Percentiles rank a stretch among this genome's conserved stretches.
Evolutionary conservation across 2,888 invertebrate genomes (phyloP).

Genomic region (Microplitis deprimator): DNA sequence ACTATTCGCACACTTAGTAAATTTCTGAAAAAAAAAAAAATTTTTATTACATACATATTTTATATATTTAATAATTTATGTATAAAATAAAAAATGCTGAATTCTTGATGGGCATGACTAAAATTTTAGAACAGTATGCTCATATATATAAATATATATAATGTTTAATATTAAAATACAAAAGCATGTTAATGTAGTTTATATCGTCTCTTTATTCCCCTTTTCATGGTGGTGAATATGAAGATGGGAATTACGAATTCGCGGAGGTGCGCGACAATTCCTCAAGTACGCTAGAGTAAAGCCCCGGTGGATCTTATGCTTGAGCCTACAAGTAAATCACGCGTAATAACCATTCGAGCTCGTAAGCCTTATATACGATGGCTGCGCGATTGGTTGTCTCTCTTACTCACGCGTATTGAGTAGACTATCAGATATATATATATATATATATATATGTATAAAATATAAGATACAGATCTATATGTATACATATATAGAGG

Average conservation of each 20-base stretch:
- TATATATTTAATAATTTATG: no score
- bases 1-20: no score
- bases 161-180: slow-evolving; percentile 9
- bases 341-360: slow-evolving; percentile 57
- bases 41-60: no score
- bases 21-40: no score
- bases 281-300: slow-evolving; percentile 33
- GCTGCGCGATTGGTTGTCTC: slow-evolving; percentile 49
- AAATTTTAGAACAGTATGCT: no score
- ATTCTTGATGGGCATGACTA: no score
- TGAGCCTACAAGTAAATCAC: slow-evolving; percentile 57
- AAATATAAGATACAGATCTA: slow-evolving; percentile 14
- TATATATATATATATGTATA: slow-evolving; percentile 31
- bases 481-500: not conserved
- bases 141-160: no score
- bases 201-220: slow-evolving; percentile 3
- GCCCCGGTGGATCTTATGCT: slow-evolving; percentile 36
- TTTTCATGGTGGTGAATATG: slow-evolving; percentile 33
- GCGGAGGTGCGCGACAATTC: slow-evolving; percentile 37
- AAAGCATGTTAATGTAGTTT: not conserved
- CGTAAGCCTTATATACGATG: slow-evolving; percentile 58
- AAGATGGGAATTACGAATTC: slow-evolving; percentile 40
- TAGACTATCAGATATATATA: slow-evolving; percentile 25
- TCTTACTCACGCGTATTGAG: slow-evolving; percentile 39
- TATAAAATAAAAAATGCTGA: no score